Conservation (phyloP, 2,113 vertebrate genomes). For the Pomatorhinus ruficollis region DNA sequence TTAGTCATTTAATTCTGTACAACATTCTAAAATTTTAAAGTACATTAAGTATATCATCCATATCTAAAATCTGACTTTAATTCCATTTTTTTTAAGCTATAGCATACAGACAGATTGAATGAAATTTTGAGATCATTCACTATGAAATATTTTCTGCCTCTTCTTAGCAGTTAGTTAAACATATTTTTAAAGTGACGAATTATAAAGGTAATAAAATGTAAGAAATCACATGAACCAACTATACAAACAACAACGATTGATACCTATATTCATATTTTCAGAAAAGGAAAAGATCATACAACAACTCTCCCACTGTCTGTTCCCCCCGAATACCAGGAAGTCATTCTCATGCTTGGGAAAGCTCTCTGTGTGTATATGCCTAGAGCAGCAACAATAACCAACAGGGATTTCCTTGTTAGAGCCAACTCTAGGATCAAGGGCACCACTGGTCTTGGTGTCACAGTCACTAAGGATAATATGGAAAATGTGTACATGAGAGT, state of each 20-base stretch:
- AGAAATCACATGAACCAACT: not conserved
- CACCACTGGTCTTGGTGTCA: not conserved
- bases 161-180: not conserved
- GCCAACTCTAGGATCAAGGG: not conserved
- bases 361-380: not conserved
- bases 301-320: not conserved
- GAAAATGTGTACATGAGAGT: not conserved
- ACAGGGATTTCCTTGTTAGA: not conserved
- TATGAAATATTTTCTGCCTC: not conserved
- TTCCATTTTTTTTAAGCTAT: not conserved
- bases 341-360: not conserved
- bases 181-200: not conserved
- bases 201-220: not conserved
- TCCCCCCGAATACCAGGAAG: not conserved
- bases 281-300: not conserved
- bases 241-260: not conserved
- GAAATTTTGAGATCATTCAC: not conserved
- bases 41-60: not conserved
- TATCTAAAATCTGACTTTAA: not conserved
- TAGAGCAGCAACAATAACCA: not conserved
- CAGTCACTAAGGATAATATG: accelerated
- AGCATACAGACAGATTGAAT: not conserved
- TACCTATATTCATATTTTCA: not conserved
- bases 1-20: not conserved
- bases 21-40: not conserved